Conservation (phyloP, 2,113 vertebrate species). For the Poecile atricapillus region DNA sequence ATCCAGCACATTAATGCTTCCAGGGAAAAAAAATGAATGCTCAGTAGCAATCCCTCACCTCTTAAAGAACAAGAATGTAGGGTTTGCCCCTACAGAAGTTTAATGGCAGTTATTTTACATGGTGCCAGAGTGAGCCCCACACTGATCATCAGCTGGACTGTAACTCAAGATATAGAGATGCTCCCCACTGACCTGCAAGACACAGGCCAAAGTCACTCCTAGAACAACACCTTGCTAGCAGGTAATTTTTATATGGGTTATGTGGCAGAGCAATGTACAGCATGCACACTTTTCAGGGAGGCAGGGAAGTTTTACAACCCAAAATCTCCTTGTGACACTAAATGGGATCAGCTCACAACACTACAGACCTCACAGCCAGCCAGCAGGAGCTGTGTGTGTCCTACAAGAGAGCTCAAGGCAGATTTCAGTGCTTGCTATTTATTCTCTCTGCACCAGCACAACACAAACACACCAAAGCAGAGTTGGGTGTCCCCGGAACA, state of each 20-base stretch:
- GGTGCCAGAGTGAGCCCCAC: background rate
- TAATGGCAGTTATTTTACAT: background rate
- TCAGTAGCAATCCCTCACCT: background rate
- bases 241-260: background rate
- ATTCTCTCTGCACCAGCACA: background rate
- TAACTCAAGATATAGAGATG: background rate
- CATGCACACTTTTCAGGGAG: accelerated
- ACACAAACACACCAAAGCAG: background rate
- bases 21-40: background rate
- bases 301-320: background rate
- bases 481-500: background rate
- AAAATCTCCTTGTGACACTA: background rate
- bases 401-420: background rate
- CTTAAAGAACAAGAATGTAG: background rate
- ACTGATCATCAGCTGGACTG: background rate
- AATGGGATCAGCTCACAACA: background rate
- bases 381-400: background rate
- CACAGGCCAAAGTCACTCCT: background rate
- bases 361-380: accelerated
- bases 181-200: background rate
- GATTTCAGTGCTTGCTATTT: background rate
- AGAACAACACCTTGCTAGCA: background rate
- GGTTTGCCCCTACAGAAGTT: background rate
- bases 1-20: background rate
- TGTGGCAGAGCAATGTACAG: background rate